Evolutionary conservation across 2,113 vertebrate species (phyloP), one percentile per base, ranked within the genome.

Genomic region (Nansenia antarctica): DNA sequence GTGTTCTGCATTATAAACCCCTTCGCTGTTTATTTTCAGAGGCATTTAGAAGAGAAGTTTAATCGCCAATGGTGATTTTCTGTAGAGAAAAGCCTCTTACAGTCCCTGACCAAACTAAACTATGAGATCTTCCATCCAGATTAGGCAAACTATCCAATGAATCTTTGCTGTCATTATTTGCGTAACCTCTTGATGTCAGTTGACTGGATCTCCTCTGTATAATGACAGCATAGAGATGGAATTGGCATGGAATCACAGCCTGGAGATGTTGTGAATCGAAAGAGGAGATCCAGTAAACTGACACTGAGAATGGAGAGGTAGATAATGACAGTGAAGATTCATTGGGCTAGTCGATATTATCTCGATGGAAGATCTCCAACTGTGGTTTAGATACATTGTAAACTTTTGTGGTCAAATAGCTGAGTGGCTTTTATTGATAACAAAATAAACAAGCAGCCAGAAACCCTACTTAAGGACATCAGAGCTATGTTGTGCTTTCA

Each of bases 21-120:
- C n/a, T 42, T 63, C 65, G 26, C 52, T 77, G 77, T 77, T 77
- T 82, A 77, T 72, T 75, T 77, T 77, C 54, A 59, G 64, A 62
- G 39, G 64, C 67, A 68, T 81, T 72, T 20, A 73, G 69, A 54
- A 55, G 58, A 59, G 27, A n/a, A 62, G 63, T 35, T 73, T 27
- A 37, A 49, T 54, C 55, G 22, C 31, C 70, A 52, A 65, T 52
- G 49, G 45, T 53, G 54, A 67, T 39, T 2, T 11, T 49, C 24
- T 52, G 45, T 67, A 67, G 7, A 53, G 70, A 12, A 60, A 49
- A 9, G 9, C 58, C 4, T n/a, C n/a, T n/a, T n/a, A n/a, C n/a
- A n/a, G n/a, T n/a, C n/a, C n/a, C n/a, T n/a, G n/a, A n/a, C n/a
- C n/a, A n/a, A n/a, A n/a, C n/a, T n/a, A n/a, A n/a, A n/a, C n/a